Conservation (phyloP, 2,113 vertebrate species). For the Psammodynastes pulverulentus region DNA sequence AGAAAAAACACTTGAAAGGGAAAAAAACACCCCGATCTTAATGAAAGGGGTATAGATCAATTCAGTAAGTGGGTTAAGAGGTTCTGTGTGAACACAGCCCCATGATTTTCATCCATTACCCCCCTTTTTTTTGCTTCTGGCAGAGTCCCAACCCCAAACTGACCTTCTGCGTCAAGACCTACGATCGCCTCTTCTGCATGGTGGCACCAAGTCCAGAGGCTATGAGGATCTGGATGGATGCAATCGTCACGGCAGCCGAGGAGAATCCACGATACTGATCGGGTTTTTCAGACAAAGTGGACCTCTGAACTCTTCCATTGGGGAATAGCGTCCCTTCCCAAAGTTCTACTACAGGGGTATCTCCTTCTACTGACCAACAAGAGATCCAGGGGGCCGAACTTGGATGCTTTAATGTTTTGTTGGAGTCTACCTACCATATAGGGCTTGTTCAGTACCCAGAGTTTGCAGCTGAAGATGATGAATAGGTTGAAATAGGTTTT, state of each 20-base stretch:
- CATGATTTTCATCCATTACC: background rate
- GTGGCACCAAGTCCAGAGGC: slow-evolving; percentile 81
- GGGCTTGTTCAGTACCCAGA: background rate
- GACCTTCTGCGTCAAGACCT: slow-evolving; percentile 91
- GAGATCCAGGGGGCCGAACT: background rate
- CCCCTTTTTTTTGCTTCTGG: background rate
- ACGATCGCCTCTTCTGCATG: slow-evolving; percentile 88
- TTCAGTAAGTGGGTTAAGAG: background rate
- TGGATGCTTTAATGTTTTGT: background rate
- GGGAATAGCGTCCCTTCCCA: background rate
- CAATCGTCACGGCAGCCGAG: slow-evolving; percentile 85
- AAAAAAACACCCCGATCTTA: too few species aligned
- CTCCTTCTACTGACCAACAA: background rate
- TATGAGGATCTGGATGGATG: slow-evolving; percentile 93
- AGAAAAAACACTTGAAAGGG: background rate
- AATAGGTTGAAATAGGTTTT: background rate
- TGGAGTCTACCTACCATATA: background rate
- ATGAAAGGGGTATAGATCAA: background rate
- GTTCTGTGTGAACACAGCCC: background rate
- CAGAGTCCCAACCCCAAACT: slow-evolving; percentile 84
- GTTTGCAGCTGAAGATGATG: background rate
- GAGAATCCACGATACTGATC: slow-evolving; percentile 81
- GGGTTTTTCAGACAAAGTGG: background rate
- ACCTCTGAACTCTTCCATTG: background rate
- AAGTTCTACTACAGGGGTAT: background rate